These are phyloP conservation scores for Amblyteles armatorius DNA, from an alignment of 2,888 invertebrate species.

Conservation along the genomic window DNA sequence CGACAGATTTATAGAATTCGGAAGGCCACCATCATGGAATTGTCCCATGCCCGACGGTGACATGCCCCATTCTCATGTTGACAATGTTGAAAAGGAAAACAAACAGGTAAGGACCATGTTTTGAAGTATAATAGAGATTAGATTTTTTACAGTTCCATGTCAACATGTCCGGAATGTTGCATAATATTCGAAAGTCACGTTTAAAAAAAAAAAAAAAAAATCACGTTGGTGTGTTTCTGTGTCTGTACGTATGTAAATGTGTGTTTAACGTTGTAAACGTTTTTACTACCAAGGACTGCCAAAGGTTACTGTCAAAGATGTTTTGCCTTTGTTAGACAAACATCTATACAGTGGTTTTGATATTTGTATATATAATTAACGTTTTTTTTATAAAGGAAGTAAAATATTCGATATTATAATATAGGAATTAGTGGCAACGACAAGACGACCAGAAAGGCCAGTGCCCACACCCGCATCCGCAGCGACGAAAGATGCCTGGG, in stretches of 20 bases:
- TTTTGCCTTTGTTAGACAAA: too few relatives aligned
- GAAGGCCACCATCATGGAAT: slow-evolving; percentile 95
- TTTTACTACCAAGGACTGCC: too few relatives aligned
- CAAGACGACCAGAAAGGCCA: slow-evolving; percentile 80
- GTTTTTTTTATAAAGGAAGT: background rate
- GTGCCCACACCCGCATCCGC: slow-evolving; percentile 88
- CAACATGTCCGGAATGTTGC: too few relatives aligned
- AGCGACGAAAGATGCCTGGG: slow-evolving; percentile 89
- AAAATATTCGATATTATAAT: background rate
- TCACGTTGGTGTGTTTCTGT: too few relatives aligned
- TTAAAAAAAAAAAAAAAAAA: too few relatives aligned
- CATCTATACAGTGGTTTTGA: too few relatives aligned
- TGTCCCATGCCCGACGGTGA: slow-evolving; percentile 93
- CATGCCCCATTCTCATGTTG: slow-evolving; percentile 69
- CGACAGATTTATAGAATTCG: slow-evolving; percentile 93
- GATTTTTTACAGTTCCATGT: too few relatives aligned
- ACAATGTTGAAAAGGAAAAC: slow-evolving; percentile 52
- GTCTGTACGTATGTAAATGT: too few relatives aligned
- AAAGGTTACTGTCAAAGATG: too few relatives aligned
- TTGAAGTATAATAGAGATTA: background rate
- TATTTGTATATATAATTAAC: too few relatives aligned
- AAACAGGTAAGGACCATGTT: slow-evolving; percentile 69
- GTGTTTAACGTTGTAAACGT: too few relatives aligned
- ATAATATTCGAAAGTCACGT: too few relatives aligned
- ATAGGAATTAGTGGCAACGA: slow-evolving; percentile 75